phyloP scores from a whole-genome alignment of 2,797 vertebrate genomes.

The Micrastur ruficollis region DNA sequence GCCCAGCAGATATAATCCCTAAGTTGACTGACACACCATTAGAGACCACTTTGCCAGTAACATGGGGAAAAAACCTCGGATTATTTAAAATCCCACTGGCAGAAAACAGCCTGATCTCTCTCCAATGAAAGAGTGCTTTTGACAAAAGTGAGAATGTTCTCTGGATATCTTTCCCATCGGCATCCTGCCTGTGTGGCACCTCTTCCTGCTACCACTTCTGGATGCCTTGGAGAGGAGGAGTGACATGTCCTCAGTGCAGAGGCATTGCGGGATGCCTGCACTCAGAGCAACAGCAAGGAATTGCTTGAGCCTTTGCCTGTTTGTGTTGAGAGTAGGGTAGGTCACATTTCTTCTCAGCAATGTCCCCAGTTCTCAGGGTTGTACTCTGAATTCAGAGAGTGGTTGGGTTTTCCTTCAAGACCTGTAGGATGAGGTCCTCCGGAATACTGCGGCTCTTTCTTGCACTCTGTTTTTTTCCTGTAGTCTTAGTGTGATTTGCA shows the following conservation, averaged over 20 bases:
- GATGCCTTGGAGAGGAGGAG: neutral
- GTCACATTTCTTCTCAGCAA: neutral
- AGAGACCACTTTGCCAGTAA: neutral
- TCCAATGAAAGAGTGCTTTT: neutral
- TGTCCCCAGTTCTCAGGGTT: neutral
- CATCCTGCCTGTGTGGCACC: neutral
- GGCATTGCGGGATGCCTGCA: accelerated
- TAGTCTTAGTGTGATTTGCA: neutral
- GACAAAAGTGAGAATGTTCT: neutral
- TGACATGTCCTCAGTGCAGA: accelerated
- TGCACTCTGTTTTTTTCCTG: neutral
- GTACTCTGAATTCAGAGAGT: neutral
- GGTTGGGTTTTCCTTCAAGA: neutral
- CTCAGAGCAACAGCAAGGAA: neutral
- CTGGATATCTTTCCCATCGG: neutral
- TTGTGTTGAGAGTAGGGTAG: neutral
- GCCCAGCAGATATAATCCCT: neutral
- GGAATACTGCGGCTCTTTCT: neutral
- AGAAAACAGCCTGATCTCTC: neutral
- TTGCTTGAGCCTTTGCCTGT: neutral
- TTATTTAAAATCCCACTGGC: neutral
- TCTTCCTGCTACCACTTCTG: neutral
- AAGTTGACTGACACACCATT: accelerated
- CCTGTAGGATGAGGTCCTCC: accelerated
- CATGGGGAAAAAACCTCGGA: neutral